Base-by-base conservation (phyloP, 2,888 invertebrate species). In the Orchesellides sinensis region DNA sequence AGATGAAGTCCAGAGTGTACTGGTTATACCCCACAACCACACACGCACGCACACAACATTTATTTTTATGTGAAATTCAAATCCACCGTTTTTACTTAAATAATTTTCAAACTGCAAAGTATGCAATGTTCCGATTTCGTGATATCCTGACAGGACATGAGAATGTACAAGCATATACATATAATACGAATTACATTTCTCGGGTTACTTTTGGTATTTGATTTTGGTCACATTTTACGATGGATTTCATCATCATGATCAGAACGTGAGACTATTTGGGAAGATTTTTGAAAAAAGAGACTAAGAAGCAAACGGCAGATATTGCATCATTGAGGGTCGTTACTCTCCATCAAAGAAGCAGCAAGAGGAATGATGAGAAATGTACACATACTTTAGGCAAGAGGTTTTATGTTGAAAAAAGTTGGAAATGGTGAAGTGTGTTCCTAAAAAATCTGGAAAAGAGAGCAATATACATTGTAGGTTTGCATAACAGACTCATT, bases 161-260 rank as follows among this genome's bases (percentile, higher is more conserved):
- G n/a, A n/a, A n/a, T n/a, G n/a, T n/a, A n/a, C n/a, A n/a, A n/a
- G n/a, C n/a, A n/a, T n/a, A n/a, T n/a, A n/a, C n/a, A n/a, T n/a
- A n/a, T n/a, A n/a, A n/a, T n/a, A n/a, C n/a, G n/a, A n/a, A n/a
- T n/a, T n/a, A n/a, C n/a, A n/a, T 47, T 14, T 14, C 47, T 17
- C 35, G 35, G 6, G 8, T 5, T 17, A 23, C 23, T 52, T 23
- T 21, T 52, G 52, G 52, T 52, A 52, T 23, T 52, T 52, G 52
- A 23, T 52, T n/a, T n/a, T n/a, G n/a, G n/a, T n/a, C 52, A 52
- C 52, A 52, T 52, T 52, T 52, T 52, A 52, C n/a, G n/a, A n/a
- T 52, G 21, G 23, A 21, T 52, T 52, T 21, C 52, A 52, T 52
- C 52, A 21, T 52, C 5, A 52, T 52, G 21, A 52, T 5, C 4